phyloP scores from a whole-genome alignment of 2,113 vertebrate genomes.

The Charadrius vociferus region DNA sequence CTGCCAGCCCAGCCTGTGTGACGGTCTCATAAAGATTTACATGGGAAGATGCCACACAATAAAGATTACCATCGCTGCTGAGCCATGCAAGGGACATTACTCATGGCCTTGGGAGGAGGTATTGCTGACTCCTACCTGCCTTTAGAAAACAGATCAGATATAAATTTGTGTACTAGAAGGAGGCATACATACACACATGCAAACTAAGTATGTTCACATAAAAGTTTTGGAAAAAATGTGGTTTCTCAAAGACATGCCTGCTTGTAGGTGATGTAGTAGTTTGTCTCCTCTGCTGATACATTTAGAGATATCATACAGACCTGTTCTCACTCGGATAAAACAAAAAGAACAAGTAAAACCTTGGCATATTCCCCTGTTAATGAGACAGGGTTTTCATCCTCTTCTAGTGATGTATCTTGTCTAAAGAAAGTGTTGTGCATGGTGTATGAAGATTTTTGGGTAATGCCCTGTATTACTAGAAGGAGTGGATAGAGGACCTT shows the following conservation, averaged over 20 bases:
- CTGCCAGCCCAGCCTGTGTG: not conserved
- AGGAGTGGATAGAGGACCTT: not conserved
- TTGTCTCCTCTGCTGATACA: not conserved
- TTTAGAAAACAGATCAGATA: not conserved
- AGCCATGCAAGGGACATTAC: not conserved
- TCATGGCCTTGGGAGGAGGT: not conserved
- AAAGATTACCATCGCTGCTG: not conserved
- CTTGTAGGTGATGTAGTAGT: not conserved
- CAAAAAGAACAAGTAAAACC: not conserved
- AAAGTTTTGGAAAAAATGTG: not conserved
- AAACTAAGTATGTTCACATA: not conserved
- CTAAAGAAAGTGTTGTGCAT: not conserved
- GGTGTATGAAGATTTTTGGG: not conserved
- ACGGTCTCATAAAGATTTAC: not conserved
- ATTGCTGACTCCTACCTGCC: not conserved
- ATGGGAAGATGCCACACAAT: not conserved
- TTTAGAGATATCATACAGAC: not conserved
- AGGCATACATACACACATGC: fast-evolving
- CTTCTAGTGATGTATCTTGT: not conserved
- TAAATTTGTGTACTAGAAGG: not conserved
- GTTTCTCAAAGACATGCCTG: not conserved
- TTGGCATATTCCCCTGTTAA: not conserved
- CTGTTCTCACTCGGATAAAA: not conserved
- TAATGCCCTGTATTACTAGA: not conserved
- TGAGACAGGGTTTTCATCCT: fast-evolving